Conservation (phyloP, 2,797 vertebrate genomes). For the Peromyscus eremicus region DNA sequence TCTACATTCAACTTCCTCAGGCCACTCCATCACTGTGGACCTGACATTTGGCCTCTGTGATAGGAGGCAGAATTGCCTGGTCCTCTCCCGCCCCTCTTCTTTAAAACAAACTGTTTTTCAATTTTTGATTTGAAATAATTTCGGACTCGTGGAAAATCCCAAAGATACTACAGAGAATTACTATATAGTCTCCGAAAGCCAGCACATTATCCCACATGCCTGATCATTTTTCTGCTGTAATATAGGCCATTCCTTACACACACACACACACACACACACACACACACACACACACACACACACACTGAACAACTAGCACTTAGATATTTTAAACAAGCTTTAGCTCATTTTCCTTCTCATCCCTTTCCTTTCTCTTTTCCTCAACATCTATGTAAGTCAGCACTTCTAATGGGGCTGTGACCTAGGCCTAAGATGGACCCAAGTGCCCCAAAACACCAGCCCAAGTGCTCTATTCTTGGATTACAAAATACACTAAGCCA, state of each 20-base stretch:
- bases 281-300: not conserved
- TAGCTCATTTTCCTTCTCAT: not conserved
- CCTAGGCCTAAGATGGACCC: not conserved
- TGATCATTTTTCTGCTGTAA: not conserved
- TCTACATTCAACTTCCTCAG: not conserved
- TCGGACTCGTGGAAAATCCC: constrained; percentile 15
- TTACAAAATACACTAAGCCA: not conserved
- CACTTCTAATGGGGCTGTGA: not conserved
- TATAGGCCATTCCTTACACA: not conserved
- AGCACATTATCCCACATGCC: not conserved
- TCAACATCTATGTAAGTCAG: not conserved
- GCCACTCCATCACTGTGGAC: not conserved
- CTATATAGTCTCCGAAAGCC: not conserved
- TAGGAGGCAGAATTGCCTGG: not conserved
- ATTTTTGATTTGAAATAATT: constrained; percentile 51
- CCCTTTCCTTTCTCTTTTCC: not conserved
- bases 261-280: not conserved
- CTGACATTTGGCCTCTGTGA: not conserved
- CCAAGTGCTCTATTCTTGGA: not conserved
- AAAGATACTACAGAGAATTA: constrained; percentile 42
- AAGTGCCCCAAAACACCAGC: not conserved
- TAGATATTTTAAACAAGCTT: not conserved
- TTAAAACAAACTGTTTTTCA: not conserved
- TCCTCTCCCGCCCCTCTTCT: not conserved
- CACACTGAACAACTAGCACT: not conserved